Conservation (phyloP, 2,888 invertebrate genomes). For the Oligia latruncula region DNA sequence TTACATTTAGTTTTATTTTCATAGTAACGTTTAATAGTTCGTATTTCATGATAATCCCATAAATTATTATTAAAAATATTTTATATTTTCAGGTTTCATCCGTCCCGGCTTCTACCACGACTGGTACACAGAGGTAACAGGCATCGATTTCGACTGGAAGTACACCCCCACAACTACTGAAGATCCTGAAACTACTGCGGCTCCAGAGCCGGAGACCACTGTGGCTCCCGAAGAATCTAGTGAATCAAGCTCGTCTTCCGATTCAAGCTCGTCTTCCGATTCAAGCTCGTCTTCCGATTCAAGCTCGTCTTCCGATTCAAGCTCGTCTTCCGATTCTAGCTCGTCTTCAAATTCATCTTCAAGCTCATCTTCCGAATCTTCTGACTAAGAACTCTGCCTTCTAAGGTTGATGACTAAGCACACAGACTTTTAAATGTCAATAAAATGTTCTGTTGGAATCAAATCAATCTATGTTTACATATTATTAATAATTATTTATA, state of each 20-base stretch:
- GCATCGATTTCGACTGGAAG: conserved; percentile 69
- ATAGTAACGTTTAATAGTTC: background rate
- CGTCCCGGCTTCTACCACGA: conserved; percentile 73
- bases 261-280: conserved; percentile 8
- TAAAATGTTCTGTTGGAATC: background rate
- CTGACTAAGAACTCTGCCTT: background rate
- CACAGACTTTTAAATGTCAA: background rate
- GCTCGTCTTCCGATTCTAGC: too few relatives aligned
- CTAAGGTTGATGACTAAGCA: background rate
- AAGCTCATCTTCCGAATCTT: conserved; percentile 17
- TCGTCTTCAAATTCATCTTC: background rate
- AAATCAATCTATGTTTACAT: background rate
- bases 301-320: too few relatives aligned
- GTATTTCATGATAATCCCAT: background rate
- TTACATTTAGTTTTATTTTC: background rate
- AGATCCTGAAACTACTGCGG: background rate
- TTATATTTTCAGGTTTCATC: conserved; percentile 67
- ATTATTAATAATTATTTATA: too few relatives aligned
- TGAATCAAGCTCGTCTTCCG: background rate
- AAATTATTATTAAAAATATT: background rate
- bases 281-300: conserved; percentile 10
- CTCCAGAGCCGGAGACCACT: background rate
- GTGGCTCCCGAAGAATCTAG: background rate
- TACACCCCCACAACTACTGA: background rate
- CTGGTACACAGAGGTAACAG: conserved; percentile 70